A percentile compares a stretch with the other conserved stretches of the same genome.
phyloP scores from a whole-genome alignment of 2,797 vertebrate genomes.

The Lophotriccus pileatus region DNA sequence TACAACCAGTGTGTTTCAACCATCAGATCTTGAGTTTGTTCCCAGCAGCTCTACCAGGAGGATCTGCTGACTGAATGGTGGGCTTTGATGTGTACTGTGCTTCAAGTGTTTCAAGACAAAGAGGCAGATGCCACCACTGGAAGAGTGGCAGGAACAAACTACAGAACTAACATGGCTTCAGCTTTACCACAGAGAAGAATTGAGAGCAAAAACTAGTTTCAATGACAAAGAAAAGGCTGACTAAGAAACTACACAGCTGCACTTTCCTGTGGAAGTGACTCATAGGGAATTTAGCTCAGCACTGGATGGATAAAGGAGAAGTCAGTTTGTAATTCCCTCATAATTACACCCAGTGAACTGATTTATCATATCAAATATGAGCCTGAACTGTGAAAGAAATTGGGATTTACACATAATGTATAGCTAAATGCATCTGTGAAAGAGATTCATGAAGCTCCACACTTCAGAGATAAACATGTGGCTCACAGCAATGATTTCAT shows the following conservation, averaged over 20 bases:
- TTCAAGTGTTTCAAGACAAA: neutral
- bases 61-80: neutral
- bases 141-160: neutral
- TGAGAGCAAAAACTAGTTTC: neutral
- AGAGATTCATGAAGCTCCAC: neutral
- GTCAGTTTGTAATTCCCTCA: neutral
- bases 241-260: neutral
- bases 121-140: neutral
- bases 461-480: neutral
- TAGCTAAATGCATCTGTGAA: neutral
- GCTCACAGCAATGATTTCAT: neutral
- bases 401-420: neutral
- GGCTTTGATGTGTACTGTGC: neutral
- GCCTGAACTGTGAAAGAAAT: neutral
- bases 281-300: neutral
- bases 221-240: slow-evolving; percentile 33
- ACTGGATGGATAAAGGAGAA: neutral
- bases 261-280: slow-evolving; percentile 2
- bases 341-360: neutral
- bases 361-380: neutral
- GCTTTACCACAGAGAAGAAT: neutral
- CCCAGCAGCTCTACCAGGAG: neutral
- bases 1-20: neutral
- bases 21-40: neutral
- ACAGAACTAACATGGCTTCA: neutral